Base-by-base conservation (phyloP, 2,888 invertebrate genomes). In the Pemphredon lugubris region DNA sequence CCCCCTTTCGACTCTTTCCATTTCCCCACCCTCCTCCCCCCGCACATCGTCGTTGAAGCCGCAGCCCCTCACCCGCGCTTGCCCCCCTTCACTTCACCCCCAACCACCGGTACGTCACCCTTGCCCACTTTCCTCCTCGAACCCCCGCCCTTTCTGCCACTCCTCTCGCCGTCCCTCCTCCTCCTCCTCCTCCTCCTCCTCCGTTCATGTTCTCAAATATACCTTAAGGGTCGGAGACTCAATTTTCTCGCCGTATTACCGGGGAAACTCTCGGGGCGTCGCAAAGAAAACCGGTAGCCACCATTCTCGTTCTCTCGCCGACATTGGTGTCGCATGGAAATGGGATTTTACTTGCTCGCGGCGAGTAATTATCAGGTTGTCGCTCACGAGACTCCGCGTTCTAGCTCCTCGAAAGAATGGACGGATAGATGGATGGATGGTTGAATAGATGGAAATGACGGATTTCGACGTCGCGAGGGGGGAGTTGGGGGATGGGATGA, bases 341-440 rank as follows among this genome's bases (percentile, higher is more conserved):
- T 85, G 82, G 78, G 82, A 83, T 83, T 84, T 83, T 79, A 79
- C 68, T 60, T 51, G 72, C 74, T 77, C 71, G 73, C 64, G 81
- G 74, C 80, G 72, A 78, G 82, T 84, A 85, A 85, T 85, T 85
- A 85, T 84, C 82, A 77, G 77, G 57, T 72, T 75, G 81, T 81
- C 71, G 69, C 59, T 58, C 61, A 21, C 55, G 21, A 39, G 59
- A 3, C 34, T 21, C 14, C n/a, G 14, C 50, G 40, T 66, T 69
- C 57, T 53, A 54, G 39, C 59, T 53, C 53, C 45, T 60, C 23
- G 37, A 61, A 59, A 50, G 64, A 64, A 44, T 23, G 47, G 30
- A 48, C 23, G 21, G 44, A 32, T 18, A 40, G 39, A 42, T 48
- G 14, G 34, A 50, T 42, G 30, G 14, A 39, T 23, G 14, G 37